Evolutionary conservation across 2,113 vertebrate genomes (phyloP), one percentile per base, ranked within the genome.

Genomic region (Abramis brama): DNA sequence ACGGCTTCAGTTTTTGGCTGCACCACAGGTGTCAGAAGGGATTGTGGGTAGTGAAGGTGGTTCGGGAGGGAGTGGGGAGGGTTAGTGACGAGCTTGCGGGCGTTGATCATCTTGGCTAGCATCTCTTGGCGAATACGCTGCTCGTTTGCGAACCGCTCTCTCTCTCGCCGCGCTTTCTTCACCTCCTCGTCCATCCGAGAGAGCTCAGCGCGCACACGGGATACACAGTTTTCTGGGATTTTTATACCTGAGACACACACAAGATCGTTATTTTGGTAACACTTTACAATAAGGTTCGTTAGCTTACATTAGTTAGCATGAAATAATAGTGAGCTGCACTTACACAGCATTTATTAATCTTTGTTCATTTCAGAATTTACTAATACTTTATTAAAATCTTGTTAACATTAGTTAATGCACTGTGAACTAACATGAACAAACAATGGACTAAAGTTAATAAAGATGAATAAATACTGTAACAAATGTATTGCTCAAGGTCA

Each of bases 151-250:
- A 85, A 88, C 19, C 66, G 79, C 33, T 94, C 92, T 85, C 90
- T 90, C 30, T 90, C 95, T 85, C 86, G 94, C 5, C 95, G 94
- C 82, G 95, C 95, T 68, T 93, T 91, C 92, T 97, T 98, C 85
- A 98, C 97, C 5, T 97, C 96, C 0, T 95, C 92, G 0, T 99
- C 95, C 97, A 99, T 99, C 33, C 93, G 94, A 84, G 95, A 87
- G 78, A 99, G 96, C 92, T 98, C 97, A 52, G 96, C 95, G 0
- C 95, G 94, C 45, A 99, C 96, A 0, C 95, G 96, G 0, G 86
- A 91, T 76, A 99, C 96, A 0, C 97, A 98, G 93, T 91, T 95
- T 93, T 99, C 98, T 0, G 97, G 97, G 89, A 99, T 98, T 92
- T 99, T 98, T 91, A 99, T 99, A 52, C 98, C 97, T 99, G 89